Evolutionary conservation across 2,888 invertebrate species (phyloP).

Genomic region (Agrotis ipsilon): DNA sequence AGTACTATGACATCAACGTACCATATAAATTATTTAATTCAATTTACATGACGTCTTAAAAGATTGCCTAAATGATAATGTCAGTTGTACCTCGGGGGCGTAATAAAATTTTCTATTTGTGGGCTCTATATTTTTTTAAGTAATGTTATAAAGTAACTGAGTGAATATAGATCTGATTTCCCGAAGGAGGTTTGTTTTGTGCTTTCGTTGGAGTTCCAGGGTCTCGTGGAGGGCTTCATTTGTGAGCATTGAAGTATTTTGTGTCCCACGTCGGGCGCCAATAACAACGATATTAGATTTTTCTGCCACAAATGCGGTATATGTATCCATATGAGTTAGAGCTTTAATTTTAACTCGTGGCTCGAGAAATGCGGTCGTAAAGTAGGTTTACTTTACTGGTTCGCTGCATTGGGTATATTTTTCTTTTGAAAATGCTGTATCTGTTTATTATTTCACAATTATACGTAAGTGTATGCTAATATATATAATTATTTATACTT

Average conservation of each 20-base stretch:
- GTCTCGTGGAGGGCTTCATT: slow-evolving; percentile 47
- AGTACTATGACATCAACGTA: slow-evolving; percentile 7
- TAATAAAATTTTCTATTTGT: slow-evolving; percentile 44
- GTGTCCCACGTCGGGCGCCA: slow-evolving; percentile 53
- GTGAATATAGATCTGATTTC: slow-evolving; percentile 62
- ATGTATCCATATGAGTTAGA: slow-evolving; percentile 49
- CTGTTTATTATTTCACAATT: too few relatives aligned
- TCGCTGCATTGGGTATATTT: slow-evolving; percentile 14
- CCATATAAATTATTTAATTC: slow-evolving; percentile 12
- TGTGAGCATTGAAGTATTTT: slow-evolving; percentile 61
- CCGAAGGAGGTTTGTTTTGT: slow-evolving; percentile 58
- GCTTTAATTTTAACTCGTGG: slow-evolving; percentile 48
- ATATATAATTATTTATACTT: too few relatives aligned
- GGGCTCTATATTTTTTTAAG: slow-evolving; percentile 44
- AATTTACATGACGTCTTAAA: slow-evolving; percentile 26
- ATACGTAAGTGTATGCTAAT: too few relatives aligned
- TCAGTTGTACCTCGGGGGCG: slow-evolving; percentile 23
- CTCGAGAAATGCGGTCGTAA: slow-evolving; percentile 29
- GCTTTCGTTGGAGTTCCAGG: slow-evolving; percentile 42
- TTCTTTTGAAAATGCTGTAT: neutral
- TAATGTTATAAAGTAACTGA: slow-evolving; percentile 49
- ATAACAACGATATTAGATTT: slow-evolving; percentile 63
- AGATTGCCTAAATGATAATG: slow-evolving; percentile 42
- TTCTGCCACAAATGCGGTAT: slow-evolving; percentile 43
- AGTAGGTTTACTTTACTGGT: slow-evolving; percentile 34